These are phyloP conservation scores for Ernsta delagoae DNA, from an alignment of 2,888 invertebrate genomes.

Conservation along the genomic window DNA sequence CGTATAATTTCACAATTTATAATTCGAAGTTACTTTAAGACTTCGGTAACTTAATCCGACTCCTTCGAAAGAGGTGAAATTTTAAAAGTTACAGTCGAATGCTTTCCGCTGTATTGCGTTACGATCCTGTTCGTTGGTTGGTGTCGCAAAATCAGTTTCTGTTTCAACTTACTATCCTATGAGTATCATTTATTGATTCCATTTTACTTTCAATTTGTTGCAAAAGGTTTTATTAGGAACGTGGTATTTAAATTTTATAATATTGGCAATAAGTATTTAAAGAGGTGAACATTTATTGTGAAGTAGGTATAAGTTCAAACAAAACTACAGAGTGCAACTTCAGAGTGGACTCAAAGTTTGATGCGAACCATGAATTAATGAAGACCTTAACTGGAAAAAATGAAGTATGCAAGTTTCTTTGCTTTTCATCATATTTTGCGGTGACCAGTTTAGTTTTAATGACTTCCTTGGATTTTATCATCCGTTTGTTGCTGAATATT, in stretches of 20 bases:
- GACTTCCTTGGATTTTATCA: neutral
- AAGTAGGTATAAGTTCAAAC: too few relatives aligned
- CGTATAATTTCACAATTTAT: constrained; percentile 19
- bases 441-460: neutral
- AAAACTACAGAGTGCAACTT: too few relatives aligned
- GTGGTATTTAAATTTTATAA: neutral
- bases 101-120: constrained; percentile 30
- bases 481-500: neutral
- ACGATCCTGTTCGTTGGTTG: constrained; percentile 25
- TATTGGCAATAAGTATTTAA: neutral
- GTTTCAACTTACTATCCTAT: constrained; percentile 27
- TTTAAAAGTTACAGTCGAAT: constrained; percentile 33
- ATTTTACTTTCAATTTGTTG: constrained; percentile 16
- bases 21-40: constrained; percentile 31
- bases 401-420: too few relatives aligned
- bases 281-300: too few relatives aligned
- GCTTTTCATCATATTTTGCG: too few relatives aligned
- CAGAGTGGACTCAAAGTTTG: too few relatives aligned
- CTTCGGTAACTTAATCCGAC: constrained; percentile 29
- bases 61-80: constrained; percentile 38
- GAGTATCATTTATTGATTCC: constrained; percentile 21
- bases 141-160: constrained; percentile 31
- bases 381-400: too few relatives aligned
- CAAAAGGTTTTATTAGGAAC: neutral
- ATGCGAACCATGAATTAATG: too few relatives aligned